phyloP scores from a whole-genome alignment of 1,140 invertebrate genomes.

The Bombyx mori region ASM3026992v2 NC_085115.1:10382501-10383000 shows the following conservation, averaged over 20 bases:
- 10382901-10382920: no score
- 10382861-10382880: no score
- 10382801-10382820: no score
- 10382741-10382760: conserved; percentile 19
- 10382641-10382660: conserved; percentile 29
- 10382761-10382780: conserved; percentile 31
- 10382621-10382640: conserved; percentile 1
- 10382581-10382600: conserved; percentile 12
- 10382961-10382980: no score
- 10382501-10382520: conserved; percentile 50
- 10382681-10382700: conserved; percentile 61
- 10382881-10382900: no score
- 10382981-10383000: no score
- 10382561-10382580: conserved; percentile 1
- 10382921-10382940: no score
- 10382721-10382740: conserved; percentile 59
- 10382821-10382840: no score
- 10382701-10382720: conserved; percentile 61
- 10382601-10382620: background rate
- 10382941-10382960: no score
- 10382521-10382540: conserved; percentile 19
- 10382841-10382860: no score
- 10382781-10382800: conserved; percentile 16
- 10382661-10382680: conserved; percentile 33
- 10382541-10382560: conserved; percentile 15